Percentiles rank a stretch among this genome's conserved stretches.
These are phyloP conservation scores for Patiria miniata DNA, from an alignment of 35 echinoderm and acorn worm species.

Conservation along the genomic window DNA sequence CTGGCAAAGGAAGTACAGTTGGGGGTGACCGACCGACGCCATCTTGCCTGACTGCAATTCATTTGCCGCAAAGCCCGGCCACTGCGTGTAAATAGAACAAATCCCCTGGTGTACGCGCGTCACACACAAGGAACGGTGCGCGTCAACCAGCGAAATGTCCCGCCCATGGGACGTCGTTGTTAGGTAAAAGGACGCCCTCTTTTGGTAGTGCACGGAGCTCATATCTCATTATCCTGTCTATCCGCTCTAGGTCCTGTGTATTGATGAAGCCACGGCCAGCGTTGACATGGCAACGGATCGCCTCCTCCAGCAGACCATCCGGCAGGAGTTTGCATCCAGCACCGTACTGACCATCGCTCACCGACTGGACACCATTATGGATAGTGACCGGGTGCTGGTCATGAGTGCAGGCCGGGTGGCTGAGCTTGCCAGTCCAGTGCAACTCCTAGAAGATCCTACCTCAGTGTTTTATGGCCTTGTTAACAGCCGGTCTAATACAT, in stretches of 20 bases:
- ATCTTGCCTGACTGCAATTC: too few species aligned
- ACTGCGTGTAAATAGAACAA: too few species aligned
- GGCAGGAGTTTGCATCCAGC: constrained; percentile 74
- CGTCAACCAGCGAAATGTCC: too few species aligned
- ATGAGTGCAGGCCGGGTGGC: constrained; percentile 77
- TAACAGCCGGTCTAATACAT: constrained; percentile 14
- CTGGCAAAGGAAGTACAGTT: too few species aligned
- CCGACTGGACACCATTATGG: constrained; percentile 80
- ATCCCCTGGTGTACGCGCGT: too few species aligned
- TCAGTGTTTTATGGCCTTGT: constrained; percentile 72
- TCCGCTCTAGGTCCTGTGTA: constrained; percentile 71
- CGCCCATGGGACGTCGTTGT: too few species aligned
- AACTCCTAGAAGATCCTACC: constrained; percentile 44
- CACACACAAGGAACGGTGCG: too few species aligned
- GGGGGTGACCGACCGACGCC: too few species aligned
- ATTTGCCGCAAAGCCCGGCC: too few species aligned
- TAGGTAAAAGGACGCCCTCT: too few species aligned
- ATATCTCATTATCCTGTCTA: not conserved
- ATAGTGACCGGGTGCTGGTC: constrained; percentile 89
- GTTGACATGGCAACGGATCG: constrained; percentile 93
- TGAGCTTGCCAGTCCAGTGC: constrained; percentile 58
- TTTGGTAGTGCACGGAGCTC: too few species aligned
- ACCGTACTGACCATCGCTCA: constrained; percentile 96
- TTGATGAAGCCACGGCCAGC: constrained; percentile 98
- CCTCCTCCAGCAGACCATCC: constrained; percentile 77